These are phyloP conservation scores for Anoura caudifer DNA, from an alignment of 2,113 vertebrate species.

Conservation along the genomic window DNA sequence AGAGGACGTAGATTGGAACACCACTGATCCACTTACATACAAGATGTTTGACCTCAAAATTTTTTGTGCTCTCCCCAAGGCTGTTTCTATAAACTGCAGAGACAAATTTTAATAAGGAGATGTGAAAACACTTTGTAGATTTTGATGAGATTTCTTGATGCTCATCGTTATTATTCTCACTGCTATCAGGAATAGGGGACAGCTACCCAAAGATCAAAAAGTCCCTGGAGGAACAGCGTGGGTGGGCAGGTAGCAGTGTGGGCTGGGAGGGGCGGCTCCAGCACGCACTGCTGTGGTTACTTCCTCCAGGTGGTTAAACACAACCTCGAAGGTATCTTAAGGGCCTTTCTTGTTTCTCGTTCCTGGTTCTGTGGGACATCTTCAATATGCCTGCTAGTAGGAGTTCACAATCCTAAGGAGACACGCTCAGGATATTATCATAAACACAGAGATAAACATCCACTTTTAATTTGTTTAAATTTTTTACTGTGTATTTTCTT, in stretches of 20 bases:
- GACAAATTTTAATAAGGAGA: background rate
- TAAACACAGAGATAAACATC: background rate
- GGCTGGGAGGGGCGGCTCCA: background rate
- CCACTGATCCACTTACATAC: background rate
- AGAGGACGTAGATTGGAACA: background rate
- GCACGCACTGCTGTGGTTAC: background rate
- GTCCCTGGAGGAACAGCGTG: background rate
- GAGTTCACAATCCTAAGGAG: background rate
- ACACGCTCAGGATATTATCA: background rate
- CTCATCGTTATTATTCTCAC: background rate
- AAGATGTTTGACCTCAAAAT: background rate
- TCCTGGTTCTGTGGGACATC: background rate
- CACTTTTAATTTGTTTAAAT: background rate
- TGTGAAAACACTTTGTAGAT: background rate
- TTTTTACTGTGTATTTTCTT: background rate
- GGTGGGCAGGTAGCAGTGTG: fast-evolving
- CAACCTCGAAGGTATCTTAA: background rate
- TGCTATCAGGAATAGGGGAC: background rate
- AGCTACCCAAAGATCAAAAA: background rate
- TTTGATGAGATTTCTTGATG: background rate
- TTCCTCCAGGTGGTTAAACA: background rate
- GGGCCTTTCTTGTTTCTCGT: background rate
- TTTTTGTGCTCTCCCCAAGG: background rate
- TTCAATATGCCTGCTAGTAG: background rate
- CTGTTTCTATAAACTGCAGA: background rate